Percentiles rank a stretch among this genome's conserved stretches.
phyloP scores from a whole-genome alignment of 2,797 vertebrate genomes.

The Sebastes hubbsi region DNA sequence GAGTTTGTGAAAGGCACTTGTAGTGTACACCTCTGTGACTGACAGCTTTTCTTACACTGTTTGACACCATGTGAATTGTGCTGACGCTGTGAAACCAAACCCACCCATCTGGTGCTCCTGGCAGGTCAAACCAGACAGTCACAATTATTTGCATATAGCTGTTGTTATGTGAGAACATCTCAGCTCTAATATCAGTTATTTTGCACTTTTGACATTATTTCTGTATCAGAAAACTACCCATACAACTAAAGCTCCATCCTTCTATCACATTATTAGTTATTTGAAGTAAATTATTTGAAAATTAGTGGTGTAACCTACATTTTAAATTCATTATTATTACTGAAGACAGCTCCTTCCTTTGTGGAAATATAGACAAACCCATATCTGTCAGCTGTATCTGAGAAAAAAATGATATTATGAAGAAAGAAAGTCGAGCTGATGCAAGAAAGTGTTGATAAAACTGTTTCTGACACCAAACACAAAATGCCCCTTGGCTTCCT shows the following conservation, averaged over 20 bases:
- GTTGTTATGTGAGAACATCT: not conserved
- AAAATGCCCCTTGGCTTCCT: constrained; percentile 25
- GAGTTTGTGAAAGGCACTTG: not conserved
- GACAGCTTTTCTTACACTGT: not conserved
- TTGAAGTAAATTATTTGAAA: not conserved
- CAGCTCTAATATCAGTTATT: not conserved
- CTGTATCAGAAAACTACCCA: not conserved
- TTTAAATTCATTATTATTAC: not conserved
- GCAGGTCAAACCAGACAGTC: not conserved
- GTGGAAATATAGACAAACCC: not conserved
- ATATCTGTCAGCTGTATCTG: constrained; percentile 3
- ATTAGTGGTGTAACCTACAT: not conserved
- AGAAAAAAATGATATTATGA: not conserved
- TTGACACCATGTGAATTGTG: not conserved
- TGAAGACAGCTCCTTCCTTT: not conserved
- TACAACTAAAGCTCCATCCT: not conserved
- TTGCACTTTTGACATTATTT: not conserved
- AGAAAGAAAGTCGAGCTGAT: not conserved
- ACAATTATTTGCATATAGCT: not conserved
- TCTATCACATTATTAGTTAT: too few species aligned
- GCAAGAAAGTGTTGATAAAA: constrained; percentile 20
- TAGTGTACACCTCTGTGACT: not conserved
- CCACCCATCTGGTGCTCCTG: not conserved
- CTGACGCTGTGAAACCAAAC: constrained; percentile 12
- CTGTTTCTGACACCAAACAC: constrained; percentile 50